Percentiles rank a stretch among this genome's conserved stretches.
These are phyloP conservation scores for Danio choprae DNA, from an alignment of 2,797 vertebrate species.

Conservation along the genomic window DNA sequence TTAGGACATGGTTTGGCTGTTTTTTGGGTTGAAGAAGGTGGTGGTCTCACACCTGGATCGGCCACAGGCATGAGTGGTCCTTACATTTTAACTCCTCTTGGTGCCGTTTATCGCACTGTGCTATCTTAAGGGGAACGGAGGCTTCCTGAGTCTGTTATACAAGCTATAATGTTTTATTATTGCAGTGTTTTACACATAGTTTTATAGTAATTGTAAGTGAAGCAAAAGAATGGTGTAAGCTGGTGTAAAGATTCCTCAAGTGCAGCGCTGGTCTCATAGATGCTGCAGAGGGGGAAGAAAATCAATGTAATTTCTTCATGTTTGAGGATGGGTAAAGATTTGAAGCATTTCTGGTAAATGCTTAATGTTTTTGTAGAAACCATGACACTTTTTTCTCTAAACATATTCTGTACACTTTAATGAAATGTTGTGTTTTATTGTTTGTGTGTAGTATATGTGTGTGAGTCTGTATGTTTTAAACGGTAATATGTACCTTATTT, in stretches of 20 bases:
- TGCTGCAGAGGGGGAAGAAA: not conserved
- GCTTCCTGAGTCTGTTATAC: conserved; percentile 70
- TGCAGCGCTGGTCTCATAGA: not conserved
- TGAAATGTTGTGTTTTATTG: too few relatives aligned
- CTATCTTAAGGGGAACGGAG: conserved; percentile 70
- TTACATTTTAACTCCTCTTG: conserved; percentile 62
- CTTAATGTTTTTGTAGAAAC: too few relatives aligned
- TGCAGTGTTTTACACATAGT: conserved; percentile 68
- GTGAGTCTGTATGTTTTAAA: too few relatives aligned
- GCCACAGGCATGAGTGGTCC: conserved; percentile 49
- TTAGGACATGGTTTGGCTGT: conserved; percentile 52
- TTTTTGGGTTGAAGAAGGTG: conserved; percentile 52
- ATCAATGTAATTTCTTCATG: not conserved
- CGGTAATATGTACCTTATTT: too few relatives aligned
- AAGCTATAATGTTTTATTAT: conserved; percentile 69
- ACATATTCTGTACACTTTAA: too few relatives aligned
- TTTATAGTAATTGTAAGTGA: conserved; percentile 69
- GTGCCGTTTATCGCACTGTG: conserved; percentile 68
- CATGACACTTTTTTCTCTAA: too few relatives aligned
- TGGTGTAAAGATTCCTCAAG: conserved; percentile 5
- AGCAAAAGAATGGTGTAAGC: conserved; percentile 15
- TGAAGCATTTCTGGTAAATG: too few relatives aligned
- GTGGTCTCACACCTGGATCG: conserved; percentile 36
- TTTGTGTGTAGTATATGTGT: too few relatives aligned
- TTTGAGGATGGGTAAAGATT: not conserved